phyloP scores from a whole-genome alignment of 2,888 invertebrate genomes.

The Drosophila meridionalis region DNA sequence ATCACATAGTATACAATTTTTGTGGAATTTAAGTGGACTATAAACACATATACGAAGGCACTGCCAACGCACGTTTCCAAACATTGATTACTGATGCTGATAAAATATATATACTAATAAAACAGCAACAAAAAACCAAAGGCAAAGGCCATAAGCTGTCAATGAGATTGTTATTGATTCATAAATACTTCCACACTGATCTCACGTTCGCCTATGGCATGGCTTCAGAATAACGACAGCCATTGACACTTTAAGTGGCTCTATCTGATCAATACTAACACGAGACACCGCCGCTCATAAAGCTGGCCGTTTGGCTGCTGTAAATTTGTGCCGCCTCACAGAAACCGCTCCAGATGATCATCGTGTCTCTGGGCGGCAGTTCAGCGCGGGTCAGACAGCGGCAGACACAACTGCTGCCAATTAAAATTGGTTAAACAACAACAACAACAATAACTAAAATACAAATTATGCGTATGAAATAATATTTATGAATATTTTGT shows the following conservation, averaged over 20 bases:
- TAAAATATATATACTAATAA: conserved; percentile 12
- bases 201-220: conserved; percentile 9
- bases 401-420: conserved; percentile 26
- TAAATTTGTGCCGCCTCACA: conserved; percentile 84
- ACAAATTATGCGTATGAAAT: conserved; percentile 31
- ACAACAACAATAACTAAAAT: neutral
- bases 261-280: conserved; percentile 78
- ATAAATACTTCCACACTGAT: conserved; percentile 21
- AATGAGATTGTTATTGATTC: conserved; percentile 32
- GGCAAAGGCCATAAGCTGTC: neutral
- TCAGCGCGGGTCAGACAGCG: conserved; percentile 50
- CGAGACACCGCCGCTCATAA: conserved; percentile 82
- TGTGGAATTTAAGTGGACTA: neutral
- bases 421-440: conserved; percentile 34
- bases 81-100: conserved; percentile 15
- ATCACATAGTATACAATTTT: neutral
- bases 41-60: neutral
- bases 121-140: neutral
- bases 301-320: conserved; percentile 83
- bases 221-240: conserved; percentile 2
- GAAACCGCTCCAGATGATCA: conserved; percentile 85
- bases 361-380: conserved; percentile 40
- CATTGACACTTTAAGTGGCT: conserved; percentile 42
- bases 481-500: conserved; percentile 19
- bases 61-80: neutral